Base-by-base conservation (phyloP, 1,140 invertebrate genomes). In the Akabosia matsudoensis region DNA sequence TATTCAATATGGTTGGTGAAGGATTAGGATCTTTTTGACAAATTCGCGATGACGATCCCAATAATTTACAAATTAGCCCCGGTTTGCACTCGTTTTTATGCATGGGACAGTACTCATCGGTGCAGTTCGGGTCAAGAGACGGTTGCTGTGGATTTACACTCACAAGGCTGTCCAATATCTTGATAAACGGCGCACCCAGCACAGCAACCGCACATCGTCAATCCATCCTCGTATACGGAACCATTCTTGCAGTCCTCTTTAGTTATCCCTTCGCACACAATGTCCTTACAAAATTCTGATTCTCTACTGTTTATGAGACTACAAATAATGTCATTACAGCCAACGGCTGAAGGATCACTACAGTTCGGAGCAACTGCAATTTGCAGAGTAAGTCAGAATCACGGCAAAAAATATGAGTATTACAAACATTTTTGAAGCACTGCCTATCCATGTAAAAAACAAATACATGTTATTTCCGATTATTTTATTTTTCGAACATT, bases 151-250 rank as follows among this genome's bases (percentile, higher is more conserved):
- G 67, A 34, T 22, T 33, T 7, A 33, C 28, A n/a, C 7, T 70
- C 67, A 34, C 67, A 70, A 30, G 4, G 7, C 2, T 70, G 26
- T 10, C 67, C 67, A 7, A 30, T 31, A 7, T 74, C 1, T 33
- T 31, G 22, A 54, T 76, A 74, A n/a, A n/a, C 76, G 22, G 61
- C 75, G 76, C 79, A 80, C 1, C 75, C 79, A 1, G 77, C 67
- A 73, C 79, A 80, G 31, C 79, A 80, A 18, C 76, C 76, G 64
- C 79, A 80, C 34, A 76, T 61, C n/a, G 73, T 45, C 7, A 73
- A 7, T 1, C 54, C 71, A 18, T 74, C 30, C 31, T 79, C 73
- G 24, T 71, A 74, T 2, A 71, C 51, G 24, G 14, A 64, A 16
- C 56, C 72, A n/a, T 54, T 16, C 16, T 10, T 28, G 54, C 79